These are phyloP conservation scores for Pedionomus torquatus DNA, from an alignment of 2,113 vertebrate species.

Conservation along the genomic window DNA sequence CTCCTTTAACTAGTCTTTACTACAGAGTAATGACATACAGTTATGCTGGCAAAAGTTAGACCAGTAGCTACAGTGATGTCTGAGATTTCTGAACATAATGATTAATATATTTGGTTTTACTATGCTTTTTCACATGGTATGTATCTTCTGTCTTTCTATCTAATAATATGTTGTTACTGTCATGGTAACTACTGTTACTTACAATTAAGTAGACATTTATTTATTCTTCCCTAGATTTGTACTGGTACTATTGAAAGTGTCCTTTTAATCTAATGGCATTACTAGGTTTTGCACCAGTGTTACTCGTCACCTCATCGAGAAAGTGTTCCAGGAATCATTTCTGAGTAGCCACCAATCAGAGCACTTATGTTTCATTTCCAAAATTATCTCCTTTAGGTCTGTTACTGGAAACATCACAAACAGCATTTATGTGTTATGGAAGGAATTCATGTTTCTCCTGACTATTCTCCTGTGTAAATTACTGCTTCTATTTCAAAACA, in stretches of 20 bases:
- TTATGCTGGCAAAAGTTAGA: background rate
- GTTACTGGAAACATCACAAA: constrained; percentile 22
- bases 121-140: background rate
- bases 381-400: background rate
- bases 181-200: background rate
- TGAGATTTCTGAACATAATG: background rate
- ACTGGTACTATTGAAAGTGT: background rate
- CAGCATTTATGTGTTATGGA: background rate
- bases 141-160: background rate
- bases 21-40: background rate
- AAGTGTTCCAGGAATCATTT: background rate
- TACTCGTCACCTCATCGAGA: background rate
- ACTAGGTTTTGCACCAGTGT: background rate
- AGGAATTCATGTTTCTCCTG: background rate
- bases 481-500: constrained; percentile 40
- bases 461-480: constrained; percentile 20
- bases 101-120: background rate
- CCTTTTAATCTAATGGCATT: background rate
- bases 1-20: background rate
- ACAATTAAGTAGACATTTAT: background rate
- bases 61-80: background rate
- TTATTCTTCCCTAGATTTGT: background rate
- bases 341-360: background rate
- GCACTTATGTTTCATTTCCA: background rate
- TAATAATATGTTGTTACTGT: background rate